Evolutionary conservation across 2,113 vertebrate genomes (phyloP), one percentile per base, ranked within the genome.

Genomic region (Labeo catla): DNA sequence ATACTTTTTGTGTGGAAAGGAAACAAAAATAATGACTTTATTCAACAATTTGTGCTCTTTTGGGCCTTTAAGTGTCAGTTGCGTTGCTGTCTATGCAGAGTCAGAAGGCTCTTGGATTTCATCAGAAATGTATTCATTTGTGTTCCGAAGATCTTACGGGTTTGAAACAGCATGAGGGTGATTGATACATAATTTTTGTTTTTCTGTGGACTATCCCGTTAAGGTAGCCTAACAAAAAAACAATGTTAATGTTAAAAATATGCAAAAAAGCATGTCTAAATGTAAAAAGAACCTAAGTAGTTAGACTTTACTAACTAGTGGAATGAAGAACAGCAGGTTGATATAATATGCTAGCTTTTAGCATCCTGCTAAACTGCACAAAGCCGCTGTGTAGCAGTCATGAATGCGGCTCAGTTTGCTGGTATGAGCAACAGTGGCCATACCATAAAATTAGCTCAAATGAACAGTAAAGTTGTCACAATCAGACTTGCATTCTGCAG

Each of bases 401-500:
- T 70, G 47, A 82, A 82, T 82, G 47, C 70, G 47, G 23, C 63
- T 70, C 63, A 82, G 80, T 82, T 82, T 59, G 61, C 19, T 36
- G 47, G 23, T 68, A 49, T 23, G n/a, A 23, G 11, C 23, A 68
- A 82, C 28, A 36, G 47, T 36, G 47, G 47, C 68, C 7, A 23
- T 21, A 70, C 47, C 80, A 68, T 82, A 82, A 82, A 82, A 82
- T 82, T 52, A 82, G 63, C 80, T 50, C 45, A 52, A 68, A 82
- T 70, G n/a, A 81, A 70, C 63, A 39, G 63, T 82, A 82, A 82
- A 68, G 28, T 52, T 82, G 80, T 82, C 80, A 82, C 80, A 36
- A 82, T 68, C 80, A 19, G 9, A 50, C 16, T 70, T 19, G 47
- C 9, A 36, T 68, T 70, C 23, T 82, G 63, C 80, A 82, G 63